These are phyloP conservation scores for Molossus molossus DNA, from an alignment of 2,797 vertebrate species.

Conservation along the genomic window DNA sequence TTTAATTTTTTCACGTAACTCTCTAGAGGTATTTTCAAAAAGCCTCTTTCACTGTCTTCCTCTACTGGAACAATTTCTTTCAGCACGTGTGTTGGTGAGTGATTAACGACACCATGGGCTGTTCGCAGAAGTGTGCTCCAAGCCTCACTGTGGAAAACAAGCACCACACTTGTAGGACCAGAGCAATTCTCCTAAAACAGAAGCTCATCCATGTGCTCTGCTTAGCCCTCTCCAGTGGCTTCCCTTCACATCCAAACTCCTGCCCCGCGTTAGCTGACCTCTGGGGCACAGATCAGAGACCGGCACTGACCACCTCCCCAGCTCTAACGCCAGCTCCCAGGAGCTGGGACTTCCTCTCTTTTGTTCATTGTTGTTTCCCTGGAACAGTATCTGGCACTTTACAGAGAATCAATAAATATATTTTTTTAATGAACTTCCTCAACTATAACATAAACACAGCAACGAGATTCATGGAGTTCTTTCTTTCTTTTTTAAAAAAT, in stretches of 20 bases:
- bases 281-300: not conserved
- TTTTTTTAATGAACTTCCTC: not conserved
- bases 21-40: slow-evolving; percentile 96
- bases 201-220: not conserved
- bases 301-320: not conserved
- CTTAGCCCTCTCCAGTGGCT: not conserved
- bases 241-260: not conserved
- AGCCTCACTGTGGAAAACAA: slow-evolving; percentile 99
- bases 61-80: slow-evolving; percentile 98
- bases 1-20: slow-evolving; percentile 96
- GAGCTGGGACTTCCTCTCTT: not conserved
- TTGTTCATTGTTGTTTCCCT: not conserved
- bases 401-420: not conserved
- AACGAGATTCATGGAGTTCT: not conserved
- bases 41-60: slow-evolving; percentile 98
- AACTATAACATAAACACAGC: not conserved
- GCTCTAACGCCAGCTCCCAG: not conserved
- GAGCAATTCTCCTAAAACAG: not conserved
- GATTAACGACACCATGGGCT: slow-evolving; percentile 97
- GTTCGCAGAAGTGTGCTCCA: slow-evolving; percentile 98
- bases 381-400: not conserved
- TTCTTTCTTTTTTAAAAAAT: not conserved
- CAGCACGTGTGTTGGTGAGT: slow-evolving; percentile 95
- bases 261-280: not conserved
- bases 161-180: slow-evolving; percentile 95